Evolutionary conservation across 2,797 vertebrate genomes (phyloP), one percentile per base, ranked within the genome.

Genomic region (Hypotaenidia philippensis): DNA sequence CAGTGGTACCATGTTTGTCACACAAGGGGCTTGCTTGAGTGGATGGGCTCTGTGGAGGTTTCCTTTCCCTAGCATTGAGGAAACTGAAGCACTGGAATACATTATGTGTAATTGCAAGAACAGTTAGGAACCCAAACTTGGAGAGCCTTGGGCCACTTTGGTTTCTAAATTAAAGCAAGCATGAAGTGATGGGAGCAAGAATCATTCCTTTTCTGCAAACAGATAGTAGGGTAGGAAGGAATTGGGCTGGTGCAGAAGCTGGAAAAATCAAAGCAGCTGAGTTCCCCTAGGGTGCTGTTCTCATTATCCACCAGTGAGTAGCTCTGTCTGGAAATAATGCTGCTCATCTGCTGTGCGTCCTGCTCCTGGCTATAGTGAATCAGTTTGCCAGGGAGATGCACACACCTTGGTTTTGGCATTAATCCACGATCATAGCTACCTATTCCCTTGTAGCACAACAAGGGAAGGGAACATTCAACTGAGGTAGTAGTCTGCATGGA

Each of bases 111-210:
- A 82, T 79, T 91, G 60, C 64, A 80, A 75, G 72, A 96, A 80
- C 36, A 36, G 83, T 90, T 90, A 89, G 66, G 63, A 91, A 91
- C 52, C 60, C 76, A 89, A 83, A 94, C 49, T 87, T 80, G 52
- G 68, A 80, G 57, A 77, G 82, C 87, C 71, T 93, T 85, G 32
- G 44, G 89, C 64, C 6, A 2, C 70, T 89, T 94, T 55, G 71
- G 57, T 89, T 91, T 82, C 60, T 85, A 72, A 75, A 32, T 82
- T 85, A 94, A 94, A 91, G 83, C 91, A 94, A 93, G 82, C 94
- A 71, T 56, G 84, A 93, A 96, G 84, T 70, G 36, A 77, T 78
- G 69, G 68, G 52, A 95, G 64, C 76, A 89, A 85, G 71, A 91
- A 85, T 89, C 68, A 44, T 74, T 68, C 92, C 65, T 75, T 92